Base-by-base conservation (phyloP, 2,113 vertebrate genomes). In the Lepisosteus osseus region DNA sequence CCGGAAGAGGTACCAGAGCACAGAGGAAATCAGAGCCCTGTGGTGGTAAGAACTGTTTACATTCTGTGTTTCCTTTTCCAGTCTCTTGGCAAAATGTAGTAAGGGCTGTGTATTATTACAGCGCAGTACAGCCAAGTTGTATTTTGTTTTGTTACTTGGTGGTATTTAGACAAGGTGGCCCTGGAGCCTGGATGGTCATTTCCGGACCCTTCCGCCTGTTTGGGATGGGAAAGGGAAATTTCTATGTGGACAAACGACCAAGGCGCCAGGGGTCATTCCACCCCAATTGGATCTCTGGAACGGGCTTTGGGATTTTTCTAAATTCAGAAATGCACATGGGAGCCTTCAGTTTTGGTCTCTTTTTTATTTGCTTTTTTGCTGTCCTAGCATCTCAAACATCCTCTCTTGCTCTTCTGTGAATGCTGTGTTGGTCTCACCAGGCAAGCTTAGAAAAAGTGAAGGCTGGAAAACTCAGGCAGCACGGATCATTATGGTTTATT, bases 1-100 rank as follows among this genome's bases (percentile, higher is more conserved):
- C 89, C 89, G 72, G 89, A 92, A 79, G 87, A 80, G 74, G 77
- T 77, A 85, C 79, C 69, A 74, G 87, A 82, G 70, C 75, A 76
- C 80, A 85, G 80, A 84, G 71, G 80, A 78, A 91, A 80, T 81
- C 87, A 83, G 77, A 87, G 70, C 80, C 79, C 65, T 83, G 81
- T 80, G 74, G 68, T 78, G 89, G 94, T 96, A 93, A 73, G 93
- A 93, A 86, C 82, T 86, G 82, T 88, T 89, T 88, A 87, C 86
- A 82, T 82, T 80, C 77, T 78, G 75, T 79, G 80, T 84, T 88
- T 90, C 86, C 84, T 90, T 80, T 84, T 85, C 70, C 73, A 87
- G 81, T 83, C 77, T 76, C 81, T 82, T 87, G 86, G 83, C 85
- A 84, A 82, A 86, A 68, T 56, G 75, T 73, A 61, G 61, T 71